Conservation (phyloP, 2,113 vertebrate genomes). For the Pseudorasbora parva region DNA sequence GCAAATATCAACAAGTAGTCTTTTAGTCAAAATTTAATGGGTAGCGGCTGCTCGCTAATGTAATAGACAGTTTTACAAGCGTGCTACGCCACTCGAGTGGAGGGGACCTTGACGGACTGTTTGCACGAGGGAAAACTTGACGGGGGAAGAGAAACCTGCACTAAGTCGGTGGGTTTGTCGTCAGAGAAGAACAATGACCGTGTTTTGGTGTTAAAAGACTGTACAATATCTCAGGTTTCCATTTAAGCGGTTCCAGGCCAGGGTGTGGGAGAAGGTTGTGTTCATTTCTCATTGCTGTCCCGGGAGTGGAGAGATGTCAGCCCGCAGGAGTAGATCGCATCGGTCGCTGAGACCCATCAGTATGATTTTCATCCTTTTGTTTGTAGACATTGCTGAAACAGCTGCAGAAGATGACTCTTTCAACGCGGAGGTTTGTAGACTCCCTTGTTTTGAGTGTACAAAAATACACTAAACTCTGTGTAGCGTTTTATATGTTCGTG, state of each 20-base stretch:
- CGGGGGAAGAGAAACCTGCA: not conserved
- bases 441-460: not conserved
- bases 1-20: constrained; percentile 4
- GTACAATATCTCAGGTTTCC: not conserved
- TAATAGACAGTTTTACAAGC: not conserved
- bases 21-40: not conserved
- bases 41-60: not conserved
- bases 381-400: constrained; percentile 39
- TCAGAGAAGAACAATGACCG: not conserved
- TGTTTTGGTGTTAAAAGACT: not conserved
- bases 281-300: not conserved
- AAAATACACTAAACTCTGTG: not conserved
- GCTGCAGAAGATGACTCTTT: constrained; percentile 65
- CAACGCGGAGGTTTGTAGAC: constrained; percentile 70
- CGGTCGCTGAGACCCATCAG: constrained; percentile 34
- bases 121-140: not conserved
- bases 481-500: not conserved
- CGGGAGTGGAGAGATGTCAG: constrained; percentile 23
- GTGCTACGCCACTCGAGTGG: not conserved
- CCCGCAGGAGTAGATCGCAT: not conserved
- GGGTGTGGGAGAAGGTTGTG: not conserved
- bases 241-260: not conserved
- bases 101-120: not conserved
- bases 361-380: constrained; percentile 33
- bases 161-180: not conserved